Base-by-base conservation (phyloP, 2,113 vertebrate species). In the Campylomormyrus tamandua region DNA sequence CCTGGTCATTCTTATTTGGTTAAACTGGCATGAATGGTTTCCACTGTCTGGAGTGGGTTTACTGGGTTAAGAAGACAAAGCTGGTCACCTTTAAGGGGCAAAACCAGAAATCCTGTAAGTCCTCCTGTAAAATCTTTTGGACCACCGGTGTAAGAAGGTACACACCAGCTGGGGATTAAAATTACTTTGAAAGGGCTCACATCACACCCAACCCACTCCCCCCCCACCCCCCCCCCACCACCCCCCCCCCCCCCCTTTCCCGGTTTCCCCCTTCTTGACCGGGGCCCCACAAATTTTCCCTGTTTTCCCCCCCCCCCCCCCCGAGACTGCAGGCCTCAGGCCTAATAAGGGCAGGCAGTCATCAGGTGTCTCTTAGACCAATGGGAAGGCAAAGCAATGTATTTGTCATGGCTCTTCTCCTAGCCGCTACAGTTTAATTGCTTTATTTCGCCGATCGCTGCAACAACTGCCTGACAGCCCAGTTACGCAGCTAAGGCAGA, bases 371-470 rank as follows among this genome's bases (percentile, higher is more conserved):
- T 35, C 70, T 39, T 39, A 77, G 70, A 77, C 15, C 31, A 39
- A 39, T 1, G n/a, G 21, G 48, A 50, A 87, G 70, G 42, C 89
- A 91, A 91, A 87, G 49, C 70, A 85, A 90, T 89, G 88, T 87
- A 77, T 86, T 89, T 90, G 89, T 91, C 90, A 53, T 87, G 90
- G 84, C 46, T 90, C 27, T 66, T 87, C 27, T 83, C 83, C 53
- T 89, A 90, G 91, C 70, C 70, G 84, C 90, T 90, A 92, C 89
- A 80, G 88, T 87, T 89, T 92, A 92, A 92, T 92, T 89, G 90
- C 83, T 21, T 66, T 49, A 39, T 74, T 90, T 53, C 88, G 89
- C 89, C 91, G 90, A 92, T 92, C 88, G 90, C 86, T 85, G 87
- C 80, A 92, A 91, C 66, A 48, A 74, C 91, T 91, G 80, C 74